Evolutionary conservation across 1,140 invertebrate species (phyloP).

Genomic region (Carcinoscorpius rotundicauda): DNA sequence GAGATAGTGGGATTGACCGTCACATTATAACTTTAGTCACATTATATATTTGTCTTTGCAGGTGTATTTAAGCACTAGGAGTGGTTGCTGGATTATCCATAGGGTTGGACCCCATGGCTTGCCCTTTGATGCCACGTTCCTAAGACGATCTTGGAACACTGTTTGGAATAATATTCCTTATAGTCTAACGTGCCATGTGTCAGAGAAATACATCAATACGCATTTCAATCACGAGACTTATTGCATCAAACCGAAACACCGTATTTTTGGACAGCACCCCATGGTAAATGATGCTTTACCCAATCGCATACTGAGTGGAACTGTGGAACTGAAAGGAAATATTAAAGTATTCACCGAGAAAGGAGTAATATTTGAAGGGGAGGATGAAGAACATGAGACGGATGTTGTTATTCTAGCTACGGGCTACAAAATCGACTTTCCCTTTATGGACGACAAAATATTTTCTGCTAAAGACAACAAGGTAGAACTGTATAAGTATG

Average conservation of each 20-base stretch:
- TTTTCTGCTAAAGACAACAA: constrained; percentile 28
- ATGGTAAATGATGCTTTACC: constrained; percentile 44
- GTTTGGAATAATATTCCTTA: constrained; percentile 6
- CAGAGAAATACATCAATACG: constrained; percentile 15
- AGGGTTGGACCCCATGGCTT: constrained; percentile 28
- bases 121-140: constrained; percentile 21
- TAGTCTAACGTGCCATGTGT: constrained; percentile 3
- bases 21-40: too few species aligned
- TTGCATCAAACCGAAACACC: constrained; percentile 35
- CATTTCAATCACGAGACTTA: constrained; percentile 38
- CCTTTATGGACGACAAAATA: constrained; percentile 29
- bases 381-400: constrained; percentile 18
- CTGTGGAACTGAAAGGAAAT: constrained; percentile 33
- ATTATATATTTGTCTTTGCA: constrained; percentile 14
- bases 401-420: constrained; percentile 35
- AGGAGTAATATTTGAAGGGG: constrained; percentile 31
- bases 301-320: constrained; percentile 37
- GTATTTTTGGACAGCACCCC: constrained; percentile 35
- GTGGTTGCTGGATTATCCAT: constrained; percentile 37
- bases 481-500: constrained; percentile 36
- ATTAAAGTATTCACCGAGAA: constrained; percentile 29
- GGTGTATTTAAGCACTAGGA: constrained; percentile 37
- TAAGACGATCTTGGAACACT: constrained; percentile 10
- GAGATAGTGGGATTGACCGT: too few species aligned
- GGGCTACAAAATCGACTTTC: constrained; percentile 35